phyloP scores from a whole-genome alignment of 2,888 invertebrate genomes.

The Metacarcinus magister region DNA sequence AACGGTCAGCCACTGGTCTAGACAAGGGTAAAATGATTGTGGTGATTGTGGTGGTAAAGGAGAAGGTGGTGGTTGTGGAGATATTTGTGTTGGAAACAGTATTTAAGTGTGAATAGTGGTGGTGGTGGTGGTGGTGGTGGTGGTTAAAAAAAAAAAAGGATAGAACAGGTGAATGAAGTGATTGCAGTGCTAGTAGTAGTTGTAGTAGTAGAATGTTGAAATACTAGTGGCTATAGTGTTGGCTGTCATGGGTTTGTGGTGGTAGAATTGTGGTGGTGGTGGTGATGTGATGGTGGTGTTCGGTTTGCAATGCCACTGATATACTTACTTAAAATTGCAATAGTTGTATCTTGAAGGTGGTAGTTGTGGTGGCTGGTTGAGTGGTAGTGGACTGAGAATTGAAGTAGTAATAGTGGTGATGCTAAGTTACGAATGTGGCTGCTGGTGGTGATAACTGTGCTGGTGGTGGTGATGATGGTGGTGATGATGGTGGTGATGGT shows the following conservation, averaged over 20 bases:
- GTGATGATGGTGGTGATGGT: background rate
- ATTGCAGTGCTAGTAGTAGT: background rate
- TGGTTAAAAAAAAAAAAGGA: background rate
- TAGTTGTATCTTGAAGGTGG: too few relatives aligned
- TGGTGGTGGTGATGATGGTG: background rate
- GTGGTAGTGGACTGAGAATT: too few relatives aligned
- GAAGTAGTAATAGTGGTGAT: background rate
- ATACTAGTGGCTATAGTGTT: too few relatives aligned
- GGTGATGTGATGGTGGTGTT: too few relatives aligned
- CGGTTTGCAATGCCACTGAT: too few relatives aligned
- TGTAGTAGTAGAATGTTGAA: background rate
- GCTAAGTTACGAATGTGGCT: background rate
- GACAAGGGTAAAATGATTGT: conserved; percentile 10
- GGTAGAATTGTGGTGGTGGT: background rate
- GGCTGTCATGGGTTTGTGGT: too few relatives aligned
- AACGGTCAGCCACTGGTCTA: conserved; percentile 41
- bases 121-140: background rate
- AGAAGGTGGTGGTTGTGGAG: background rate
- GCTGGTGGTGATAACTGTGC: background rate
- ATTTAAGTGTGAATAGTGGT: conserved; percentile 16
- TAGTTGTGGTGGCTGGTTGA: too few relatives aligned
- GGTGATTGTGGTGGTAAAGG: background rate
- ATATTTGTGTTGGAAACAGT: conserved; percentile 17
- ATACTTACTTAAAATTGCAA: too few relatives aligned
- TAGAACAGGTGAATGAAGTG: background rate